A percentile compares a stretch with the other conserved stretches of the same genome.
Conservation (phyloP, 2,888 invertebrate species). For the Ariolimax columbianus region DNA sequence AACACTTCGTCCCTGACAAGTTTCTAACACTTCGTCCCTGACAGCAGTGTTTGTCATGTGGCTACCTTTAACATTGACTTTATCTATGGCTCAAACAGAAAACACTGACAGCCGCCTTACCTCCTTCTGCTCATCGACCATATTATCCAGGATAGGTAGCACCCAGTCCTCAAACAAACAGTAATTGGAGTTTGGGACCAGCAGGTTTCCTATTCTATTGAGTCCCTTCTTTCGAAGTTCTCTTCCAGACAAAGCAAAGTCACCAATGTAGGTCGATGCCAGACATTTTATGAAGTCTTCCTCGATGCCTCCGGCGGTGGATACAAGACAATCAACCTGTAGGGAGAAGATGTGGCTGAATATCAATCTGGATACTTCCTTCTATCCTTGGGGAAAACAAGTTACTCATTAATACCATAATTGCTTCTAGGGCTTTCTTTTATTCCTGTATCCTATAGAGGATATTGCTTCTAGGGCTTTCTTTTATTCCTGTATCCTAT, state of each 20-base stretch:
- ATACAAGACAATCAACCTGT: slow-evolving; percentile 95
- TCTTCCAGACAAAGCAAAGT: slow-evolving; percentile 89
- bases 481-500: too few relatives aligned
- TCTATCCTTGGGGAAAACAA: too few relatives aligned
- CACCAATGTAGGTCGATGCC: slow-evolving; percentile 94
- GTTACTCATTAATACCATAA: not conserved
- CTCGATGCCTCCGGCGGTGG: slow-evolving; percentile 98
- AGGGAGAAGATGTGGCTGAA: slow-evolving; percentile 40
- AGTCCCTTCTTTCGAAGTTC: slow-evolving; percentile 89
- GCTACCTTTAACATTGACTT: too few relatives aligned
- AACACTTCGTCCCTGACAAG: too few relatives aligned
- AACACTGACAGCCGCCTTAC: too few relatives aligned
- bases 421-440: too few relatives aligned
- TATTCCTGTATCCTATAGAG: too few relatives aligned
- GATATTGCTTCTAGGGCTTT: too few relatives aligned
- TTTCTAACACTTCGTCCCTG: too few relatives aligned
- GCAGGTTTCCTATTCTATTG: slow-evolving; percentile 93
- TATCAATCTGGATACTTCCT: not conserved
- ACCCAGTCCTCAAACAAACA: slow-evolving; percentile 98
- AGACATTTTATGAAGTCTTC: slow-evolving; percentile 99
- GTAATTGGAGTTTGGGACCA: slow-evolving; percentile 99
- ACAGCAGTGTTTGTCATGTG: too few relatives aligned
- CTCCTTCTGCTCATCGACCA: slow-evolving; percentile 91
- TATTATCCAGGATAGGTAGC: slow-evolving; percentile 92
- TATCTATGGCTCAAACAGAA: too few relatives aligned